These are phyloP conservation scores for Helicoverpa assulta DNA, from an alignment of 2,888 invertebrate genomes.

Conservation along the genomic window DNA sequence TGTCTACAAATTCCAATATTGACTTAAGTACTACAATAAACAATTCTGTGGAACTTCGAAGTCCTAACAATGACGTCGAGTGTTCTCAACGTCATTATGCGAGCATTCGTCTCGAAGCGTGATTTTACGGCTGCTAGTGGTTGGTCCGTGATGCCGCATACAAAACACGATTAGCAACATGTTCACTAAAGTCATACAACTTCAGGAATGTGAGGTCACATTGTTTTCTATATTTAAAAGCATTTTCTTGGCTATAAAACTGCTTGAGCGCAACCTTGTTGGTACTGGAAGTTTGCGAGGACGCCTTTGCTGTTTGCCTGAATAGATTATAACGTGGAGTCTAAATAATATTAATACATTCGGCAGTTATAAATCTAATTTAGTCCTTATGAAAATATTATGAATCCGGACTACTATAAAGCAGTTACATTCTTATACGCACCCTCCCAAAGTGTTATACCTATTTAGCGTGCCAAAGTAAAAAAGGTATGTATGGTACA, in stretches of 20 bases:
- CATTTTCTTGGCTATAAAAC: slow-evolving; percentile 69
- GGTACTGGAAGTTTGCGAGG: slow-evolving; percentile 48
- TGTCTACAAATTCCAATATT: slow-evolving; percentile 40
- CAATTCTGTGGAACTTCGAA: slow-evolving; percentile 41
- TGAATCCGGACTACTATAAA: no score
- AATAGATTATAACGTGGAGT: slow-evolving; percentile 23
- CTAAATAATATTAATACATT: background rate
- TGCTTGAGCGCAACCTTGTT: slow-evolving; percentile 60
- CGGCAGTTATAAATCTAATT: background rate
- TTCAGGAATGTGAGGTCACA: slow-evolving; percentile 76
- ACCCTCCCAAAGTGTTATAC: background rate
- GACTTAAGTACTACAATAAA: slow-evolving; percentile 31
- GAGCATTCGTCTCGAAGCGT: slow-evolving; percentile 57
- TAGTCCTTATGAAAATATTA: background rate
- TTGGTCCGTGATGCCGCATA: slow-evolving; percentile 83
- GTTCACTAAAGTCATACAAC: slow-evolving; percentile 74
- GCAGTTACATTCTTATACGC: no score
- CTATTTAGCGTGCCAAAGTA: background rate
- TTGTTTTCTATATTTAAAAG: slow-evolving; percentile 75
- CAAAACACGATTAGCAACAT: slow-evolving; percentile 81
- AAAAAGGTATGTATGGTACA: no score
- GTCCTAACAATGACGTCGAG: slow-evolving; percentile 45
- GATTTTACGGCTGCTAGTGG: slow-evolving; percentile 72
- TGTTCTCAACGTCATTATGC: slow-evolving; percentile 52
- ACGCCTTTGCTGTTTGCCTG: slow-evolving; percentile 31